Base-by-base conservation (phyloP, 2,797 vertebrate species). In the Gymnothorax reevesii region DNA sequence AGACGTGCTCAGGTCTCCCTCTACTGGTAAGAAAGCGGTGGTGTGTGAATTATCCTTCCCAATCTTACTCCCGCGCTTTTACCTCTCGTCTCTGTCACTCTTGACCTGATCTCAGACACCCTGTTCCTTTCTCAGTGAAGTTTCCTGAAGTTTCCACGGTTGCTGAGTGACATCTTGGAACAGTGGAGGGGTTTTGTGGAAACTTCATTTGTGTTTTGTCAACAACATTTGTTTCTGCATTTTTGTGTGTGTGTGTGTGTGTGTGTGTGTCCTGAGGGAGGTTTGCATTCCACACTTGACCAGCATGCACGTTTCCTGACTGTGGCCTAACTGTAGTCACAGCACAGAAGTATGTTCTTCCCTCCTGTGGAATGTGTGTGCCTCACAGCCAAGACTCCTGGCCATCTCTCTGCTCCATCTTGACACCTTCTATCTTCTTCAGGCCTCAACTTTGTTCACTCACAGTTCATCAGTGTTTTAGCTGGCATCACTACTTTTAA, bases 1-100 rank as follows among this genome's bases (percentile, higher is more conserved):
- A 95, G 95, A 96, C 87, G 94, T 95, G 91, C 94, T 96, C 92
- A 94, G 92, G 91, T 93, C 94, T 22, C 94, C 94, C 93, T 94
- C 94, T 94, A 90, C 94, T 96, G 95, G 96, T 95, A 95, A 95
- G 94, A 95, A 88, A 89, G 91, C 90, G 92, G 93, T 77, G 88
- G 91, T 93, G 91, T 87, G 88, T 88, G 83, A 69, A 62, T 62
- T 90, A 92, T 79, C 88, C 90, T 88, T 75, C 91, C 89, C 92
- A 84, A 87, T 90, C 85, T 88, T 89, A 88, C 90, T 69, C 59
- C 91, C 91, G 88, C 88, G 90, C 85, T 25, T 54, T 49, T 85
- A 20, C 52, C 89, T 89, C 92, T 86, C 90, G 89, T 83, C 87
- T 91, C 91, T 91, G 85, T 87, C 86, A 8, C 92, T 33, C 6